Evolutionary conservation across 2,797 vertebrate species (phyloP), one percentile per base, ranked within the genome.

Genomic region (Columba guinea): DNA sequence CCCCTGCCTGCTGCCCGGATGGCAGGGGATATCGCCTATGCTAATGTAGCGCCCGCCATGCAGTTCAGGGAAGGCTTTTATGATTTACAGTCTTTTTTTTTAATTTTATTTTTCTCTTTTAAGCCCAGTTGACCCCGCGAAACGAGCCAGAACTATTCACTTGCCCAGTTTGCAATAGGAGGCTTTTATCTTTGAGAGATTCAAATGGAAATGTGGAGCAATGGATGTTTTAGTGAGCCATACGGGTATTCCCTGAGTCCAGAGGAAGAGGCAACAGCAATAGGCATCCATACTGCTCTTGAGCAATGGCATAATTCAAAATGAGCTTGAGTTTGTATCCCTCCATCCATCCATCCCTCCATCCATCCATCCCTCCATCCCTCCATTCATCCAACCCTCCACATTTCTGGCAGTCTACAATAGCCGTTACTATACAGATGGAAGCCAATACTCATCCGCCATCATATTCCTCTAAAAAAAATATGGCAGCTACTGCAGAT

Each of bases 1-100:
- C 91, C 97, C 85, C 86, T 51, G 90, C 93, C 87, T 87, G 93
- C 93, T 44, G 92, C 96, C 87, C 64, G 85, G 23, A 85, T 76
- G 87, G 65, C 87, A 23, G 73, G 76, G 68, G 60, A 65, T 64
- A 14, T 30, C 55, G 62, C 84, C 94, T 37, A 35, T 79, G 89
- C 69, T 41, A 18, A 59, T 11, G 60, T 39, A 94, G 90, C 87
- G 44, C 74, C 83, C 16, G 74, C 46, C 68, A 1, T 19, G 85
- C 89, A 81, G 53, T 13, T 55, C 75, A 9, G 37, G 4, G 5
- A 6, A 58, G 37, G 13, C 0, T 53, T 34, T 15, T 41, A 21
- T 2, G n/a, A 17, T 6, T 5, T 51, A 34, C 23, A 11, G 24
- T 39, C 11, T 16, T 53, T 22, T 28, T 4, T 1, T 37, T 37